Conservation (phyloP, 2,113 vertebrate genomes). For the Ictalurus punctatus region DNA sequence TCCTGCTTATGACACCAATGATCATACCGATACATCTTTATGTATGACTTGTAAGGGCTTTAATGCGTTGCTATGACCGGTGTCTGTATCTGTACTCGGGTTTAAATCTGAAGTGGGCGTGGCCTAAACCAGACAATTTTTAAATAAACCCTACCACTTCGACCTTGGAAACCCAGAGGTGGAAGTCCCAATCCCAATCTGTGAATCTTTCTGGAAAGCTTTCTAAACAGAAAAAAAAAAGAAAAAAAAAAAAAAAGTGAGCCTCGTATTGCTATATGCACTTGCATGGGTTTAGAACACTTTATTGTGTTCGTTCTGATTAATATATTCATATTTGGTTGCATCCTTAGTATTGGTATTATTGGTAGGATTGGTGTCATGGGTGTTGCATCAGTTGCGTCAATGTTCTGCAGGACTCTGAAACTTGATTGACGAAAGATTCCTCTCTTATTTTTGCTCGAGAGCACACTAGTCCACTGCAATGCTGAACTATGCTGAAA, state of each 20-base stretch:
- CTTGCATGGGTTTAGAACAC: neutral
- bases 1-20: neutral
- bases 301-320: neutral
- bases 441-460: neutral
- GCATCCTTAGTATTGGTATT: no score
- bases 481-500: constrained; percentile 21
- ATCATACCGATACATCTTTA: neutral
- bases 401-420: neutral
- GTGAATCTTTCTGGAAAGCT: neutral
- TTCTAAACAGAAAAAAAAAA: neutral
- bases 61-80: neutral
- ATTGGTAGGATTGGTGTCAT: neutral
- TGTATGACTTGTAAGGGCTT: neutral
- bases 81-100: neutral
- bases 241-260: neutral
- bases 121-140: neutral
- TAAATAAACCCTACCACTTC: neutral
- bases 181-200: neutral
- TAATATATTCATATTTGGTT: neutral
- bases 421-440: neutral
- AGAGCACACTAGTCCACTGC: neutral
- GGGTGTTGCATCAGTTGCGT: neutral
- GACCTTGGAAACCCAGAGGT: neutral
- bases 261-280: neutral
- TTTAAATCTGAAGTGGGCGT: neutral